Conservation (phyloP, 2,797 vertebrate genomes). For the Poecilia velifera region DNA sequence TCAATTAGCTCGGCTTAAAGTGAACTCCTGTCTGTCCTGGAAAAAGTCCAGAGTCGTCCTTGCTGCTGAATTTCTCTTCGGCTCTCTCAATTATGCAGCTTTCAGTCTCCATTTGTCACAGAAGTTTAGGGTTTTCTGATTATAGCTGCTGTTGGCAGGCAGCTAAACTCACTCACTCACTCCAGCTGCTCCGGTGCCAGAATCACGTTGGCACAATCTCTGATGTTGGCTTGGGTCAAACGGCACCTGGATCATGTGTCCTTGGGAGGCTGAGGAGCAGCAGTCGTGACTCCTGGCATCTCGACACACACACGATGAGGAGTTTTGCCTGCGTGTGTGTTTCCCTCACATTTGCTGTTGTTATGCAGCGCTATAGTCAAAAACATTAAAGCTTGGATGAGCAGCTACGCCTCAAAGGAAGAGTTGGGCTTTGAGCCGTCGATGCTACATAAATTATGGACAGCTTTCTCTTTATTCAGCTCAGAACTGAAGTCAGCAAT, state of each 20-base stretch:
- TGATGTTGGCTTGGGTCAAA: slow-evolving; percentile 23
- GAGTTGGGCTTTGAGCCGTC: background rate
- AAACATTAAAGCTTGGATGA: background rate
- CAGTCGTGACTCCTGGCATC: slow-evolving; percentile 15
- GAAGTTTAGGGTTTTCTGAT: slow-evolving; percentile 15
- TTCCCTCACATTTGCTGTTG: slow-evolving; percentile 14
- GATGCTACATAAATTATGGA: background rate
- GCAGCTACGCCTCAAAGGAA: background rate
- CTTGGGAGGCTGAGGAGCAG: slow-evolving; percentile 14
- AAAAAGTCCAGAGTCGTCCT: slow-evolving; percentile 19
- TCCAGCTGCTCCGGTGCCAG: slow-evolving; percentile 21
- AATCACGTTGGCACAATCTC: slow-evolving; percentile 14
- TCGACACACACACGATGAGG: background rate
- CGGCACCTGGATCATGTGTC: slow-evolving; percentile 15
- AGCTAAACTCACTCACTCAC: background rate
- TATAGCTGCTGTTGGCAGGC: slow-evolving; percentile 26
- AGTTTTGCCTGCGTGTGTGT: background rate
- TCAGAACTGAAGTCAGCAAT: background rate
- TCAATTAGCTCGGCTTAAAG: slow-evolving; percentile 19
- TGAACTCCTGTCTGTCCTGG: background rate
- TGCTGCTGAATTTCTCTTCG: background rate
- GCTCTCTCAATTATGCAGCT: slow-evolving; percentile 3
- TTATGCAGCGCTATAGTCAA: slow-evolving; percentile 8
- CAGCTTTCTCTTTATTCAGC: background rate
- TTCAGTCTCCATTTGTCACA: slow-evolving; percentile 41